Percentiles rank a stretch among this genome's conserved stretches.
Conservation (phyloP, 2,113 vertebrate species). For the Hemiscyllium ocellatum region DNA sequence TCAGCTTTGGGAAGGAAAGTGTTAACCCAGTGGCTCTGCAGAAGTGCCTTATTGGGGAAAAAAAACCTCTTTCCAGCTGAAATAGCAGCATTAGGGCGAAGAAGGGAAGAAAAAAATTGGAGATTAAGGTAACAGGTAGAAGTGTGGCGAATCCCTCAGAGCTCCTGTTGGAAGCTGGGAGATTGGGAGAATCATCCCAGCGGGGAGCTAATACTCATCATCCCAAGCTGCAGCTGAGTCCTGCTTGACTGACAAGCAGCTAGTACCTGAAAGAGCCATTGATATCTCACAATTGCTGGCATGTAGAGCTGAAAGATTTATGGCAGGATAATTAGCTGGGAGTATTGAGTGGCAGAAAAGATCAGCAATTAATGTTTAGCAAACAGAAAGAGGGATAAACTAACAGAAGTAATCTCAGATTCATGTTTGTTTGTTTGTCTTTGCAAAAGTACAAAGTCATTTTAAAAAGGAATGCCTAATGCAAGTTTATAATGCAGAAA, state of each 20-base stretch:
- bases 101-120: constrained; percentile 70
- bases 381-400: constrained; percentile 61
- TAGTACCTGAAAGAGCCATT: constrained; percentile 67
- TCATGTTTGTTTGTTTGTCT: background rate
- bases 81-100: constrained; percentile 70
- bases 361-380: constrained; percentile 72
- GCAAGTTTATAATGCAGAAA: constrained; percentile 52
- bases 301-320: constrained; percentile 77
- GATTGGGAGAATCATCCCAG: constrained; percentile 78
- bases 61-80: constrained; percentile 61
- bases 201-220: constrained; percentile 90
- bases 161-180: constrained; percentile 72
- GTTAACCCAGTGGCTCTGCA: constrained; percentile 10
- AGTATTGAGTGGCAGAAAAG: constrained; percentile 72
- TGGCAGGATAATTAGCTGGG: constrained; percentile 78
- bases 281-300: constrained; percentile 74
- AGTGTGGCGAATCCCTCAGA: constrained; percentile 64
- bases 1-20: background rate
- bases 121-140: constrained; percentile 81
- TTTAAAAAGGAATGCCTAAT: constrained; percentile 50
- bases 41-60: background rate
- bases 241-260: constrained; percentile 84
- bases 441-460: constrained; percentile 44
- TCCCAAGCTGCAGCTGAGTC: constrained; percentile 88
- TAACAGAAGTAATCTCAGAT: constrained; percentile 35